Evolutionary conservation across 2,797 vertebrate genomes (phyloP).

Genomic region (Cyprinodon diabolis): DNA sequence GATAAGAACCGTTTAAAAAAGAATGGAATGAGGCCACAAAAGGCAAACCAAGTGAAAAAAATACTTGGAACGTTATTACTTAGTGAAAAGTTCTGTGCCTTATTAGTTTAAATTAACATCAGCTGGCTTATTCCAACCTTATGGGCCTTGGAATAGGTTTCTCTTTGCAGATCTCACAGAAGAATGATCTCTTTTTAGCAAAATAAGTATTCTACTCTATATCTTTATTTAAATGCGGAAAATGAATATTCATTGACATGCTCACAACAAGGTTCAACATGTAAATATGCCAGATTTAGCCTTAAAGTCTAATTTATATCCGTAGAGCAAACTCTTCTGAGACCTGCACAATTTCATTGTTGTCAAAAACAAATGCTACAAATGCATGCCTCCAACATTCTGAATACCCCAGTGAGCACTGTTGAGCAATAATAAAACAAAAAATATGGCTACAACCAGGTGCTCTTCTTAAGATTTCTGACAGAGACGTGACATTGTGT

Average conservation of each 20-base stretch:
- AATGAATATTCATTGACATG: too few species aligned
- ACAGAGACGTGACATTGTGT: not conserved
- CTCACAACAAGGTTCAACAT: too few species aligned
- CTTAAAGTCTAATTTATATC: too few species aligned
- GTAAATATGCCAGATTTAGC: too few species aligned
- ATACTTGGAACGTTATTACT: too few species aligned
- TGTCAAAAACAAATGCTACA: not conserved
- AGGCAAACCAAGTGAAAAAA: too few species aligned
- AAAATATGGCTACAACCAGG: not conserved
- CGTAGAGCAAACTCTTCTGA: not conserved
- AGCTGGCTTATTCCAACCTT: not conserved
- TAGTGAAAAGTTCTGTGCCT: not conserved
- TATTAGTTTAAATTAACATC: not conserved
- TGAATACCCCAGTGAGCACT: not conserved
- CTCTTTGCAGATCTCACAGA: not conserved
- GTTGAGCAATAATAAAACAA: not conserved
- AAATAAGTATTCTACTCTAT: not conserved
- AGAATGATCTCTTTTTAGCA: not conserved
- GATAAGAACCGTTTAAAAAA: not conserved
- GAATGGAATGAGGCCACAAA: not conserved
- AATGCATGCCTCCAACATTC: not conserved
- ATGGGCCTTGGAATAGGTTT: not conserved
- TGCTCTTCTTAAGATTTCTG: not conserved
- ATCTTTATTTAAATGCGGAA: too few species aligned
- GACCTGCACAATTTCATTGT: not conserved